Conservation (phyloP, 2,797 vertebrate species). For the Microctenopoma steveboyesi region DNA sequence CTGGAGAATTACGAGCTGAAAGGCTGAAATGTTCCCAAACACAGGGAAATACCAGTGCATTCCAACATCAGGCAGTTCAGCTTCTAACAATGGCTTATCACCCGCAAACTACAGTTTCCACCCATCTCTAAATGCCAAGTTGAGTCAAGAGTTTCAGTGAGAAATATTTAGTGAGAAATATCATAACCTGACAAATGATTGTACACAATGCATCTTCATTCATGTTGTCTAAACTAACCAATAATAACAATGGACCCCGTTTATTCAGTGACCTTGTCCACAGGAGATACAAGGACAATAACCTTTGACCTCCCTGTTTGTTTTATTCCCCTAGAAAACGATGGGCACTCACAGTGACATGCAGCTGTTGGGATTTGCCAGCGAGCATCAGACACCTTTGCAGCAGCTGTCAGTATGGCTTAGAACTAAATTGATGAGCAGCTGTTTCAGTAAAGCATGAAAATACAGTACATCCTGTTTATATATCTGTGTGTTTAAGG, state of each 20-base stretch:
- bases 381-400: constrained; percentile 24
- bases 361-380: constrained; percentile 36
- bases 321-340: constrained; percentile 41
- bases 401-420: constrained; percentile 47
- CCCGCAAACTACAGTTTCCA: constrained; percentile 45
- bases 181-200: constrained; percentile 13
- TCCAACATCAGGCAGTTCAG: constrained; percentile 29
- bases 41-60: constrained; percentile 63
- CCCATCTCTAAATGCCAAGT: constrained; percentile 22
- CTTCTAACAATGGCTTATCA: constrained; percentile 39
- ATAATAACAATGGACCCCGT: constrained; percentile 7
- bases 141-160: constrained; percentile 12
- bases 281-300: constrained; percentile 28
- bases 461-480: constrained; percentile 42
- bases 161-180: constrained; percentile 30
- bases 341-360: constrained; percentile 41
- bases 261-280: constrained; percentile 40
- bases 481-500: constrained; percentile 9
- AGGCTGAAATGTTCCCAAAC: constrained; percentile 63
- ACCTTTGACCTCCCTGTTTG: constrained; percentile 53
- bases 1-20: constrained; percentile 65
- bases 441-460: constrained; percentile 33
- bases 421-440: constrained; percentile 48
- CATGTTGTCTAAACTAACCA: neutral
- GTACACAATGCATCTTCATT: neutral